A percentile compares a stretch with the other conserved stretches of the same genome.
These are phyloP conservation scores for Psilopogon haemacephalus DNA, from an alignment of 2,113 vertebrate genomes.

Conservation along the genomic window DNA sequence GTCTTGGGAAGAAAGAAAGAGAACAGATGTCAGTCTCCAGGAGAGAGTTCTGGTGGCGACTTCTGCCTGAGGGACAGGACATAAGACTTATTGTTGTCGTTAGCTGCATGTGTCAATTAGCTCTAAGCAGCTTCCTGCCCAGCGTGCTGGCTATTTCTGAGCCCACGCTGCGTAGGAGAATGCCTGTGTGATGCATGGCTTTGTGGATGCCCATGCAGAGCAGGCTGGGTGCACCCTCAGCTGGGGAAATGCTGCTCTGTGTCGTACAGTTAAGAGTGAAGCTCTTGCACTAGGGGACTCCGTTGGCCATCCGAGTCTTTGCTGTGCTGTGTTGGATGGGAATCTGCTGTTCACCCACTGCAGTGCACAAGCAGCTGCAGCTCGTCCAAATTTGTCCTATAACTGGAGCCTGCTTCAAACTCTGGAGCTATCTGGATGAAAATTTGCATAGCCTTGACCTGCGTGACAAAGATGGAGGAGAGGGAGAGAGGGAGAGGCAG, in stretches of 20 bases:
- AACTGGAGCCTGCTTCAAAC: neutral
- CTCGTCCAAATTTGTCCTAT: neutral
- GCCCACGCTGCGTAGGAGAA: neutral
- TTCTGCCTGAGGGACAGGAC: neutral
- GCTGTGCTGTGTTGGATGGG: fast-evolving
- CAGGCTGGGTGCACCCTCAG: neutral
- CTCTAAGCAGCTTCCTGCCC: neutral
- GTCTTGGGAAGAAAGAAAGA: neutral
- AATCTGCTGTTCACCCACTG: neutral
- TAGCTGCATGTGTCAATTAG: neutral
- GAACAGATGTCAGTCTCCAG: neutral
- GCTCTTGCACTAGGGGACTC: neutral
- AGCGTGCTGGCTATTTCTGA: neutral
- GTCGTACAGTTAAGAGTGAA: neutral
- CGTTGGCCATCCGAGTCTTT: neutral
- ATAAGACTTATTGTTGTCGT: neutral
- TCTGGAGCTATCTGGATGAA: neutral
- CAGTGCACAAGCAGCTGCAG: neutral
- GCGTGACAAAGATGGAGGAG: fast-evolving
- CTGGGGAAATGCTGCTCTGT: neutral
- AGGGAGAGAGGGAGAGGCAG: no score
- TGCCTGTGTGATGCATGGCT: neutral
- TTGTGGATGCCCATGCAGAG: neutral
- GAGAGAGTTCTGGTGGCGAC: neutral
- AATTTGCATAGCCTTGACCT: neutral